Conservation (phyloP, 2,113 vertebrate species). For the Clinocottus analis region DNA sequence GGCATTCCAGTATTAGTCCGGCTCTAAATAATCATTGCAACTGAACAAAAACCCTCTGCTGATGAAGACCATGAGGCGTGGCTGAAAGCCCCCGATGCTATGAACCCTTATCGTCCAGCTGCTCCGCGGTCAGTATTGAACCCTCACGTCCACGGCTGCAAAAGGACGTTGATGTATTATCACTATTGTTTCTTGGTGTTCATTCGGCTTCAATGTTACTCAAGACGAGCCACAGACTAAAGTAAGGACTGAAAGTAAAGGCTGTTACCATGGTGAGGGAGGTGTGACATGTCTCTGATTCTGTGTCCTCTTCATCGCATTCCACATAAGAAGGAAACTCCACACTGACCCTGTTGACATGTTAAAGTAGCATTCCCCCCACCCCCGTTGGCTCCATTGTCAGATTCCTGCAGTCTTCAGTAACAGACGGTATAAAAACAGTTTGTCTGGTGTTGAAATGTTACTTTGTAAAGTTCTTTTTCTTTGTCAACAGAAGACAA, state of each 20-base stretch:
- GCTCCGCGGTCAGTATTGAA: neutral
- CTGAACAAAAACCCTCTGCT: neutral
- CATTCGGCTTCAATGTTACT: too few relatives aligned
- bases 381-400: conserved; percentile 23
- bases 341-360: conserved; percentile 20
- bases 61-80: neutral
- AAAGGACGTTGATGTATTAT: neutral
- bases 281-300: neutral
- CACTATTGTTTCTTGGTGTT: too few relatives aligned
- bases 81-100: neutral
- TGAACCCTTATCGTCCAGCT: neutral
- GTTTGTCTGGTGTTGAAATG: conserved; percentile 53
- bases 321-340: conserved; percentile 5
- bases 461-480: conserved; percentile 65
- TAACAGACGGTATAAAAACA: conserved; percentile 45
- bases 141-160: too few relatives aligned
- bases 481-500: conserved; percentile 52
- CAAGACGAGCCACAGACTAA: neutral
- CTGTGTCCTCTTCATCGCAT: neutral
- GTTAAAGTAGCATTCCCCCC: conserved; percentile 42
- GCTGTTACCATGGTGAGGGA: neutral
- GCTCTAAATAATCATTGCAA: neutral
- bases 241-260: neutral
- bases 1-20: neutral
- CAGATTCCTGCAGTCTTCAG: conserved; percentile 39